Conservation (phyloP, 1,140 invertebrate species). For the Lepidurus packardi region DNA sequence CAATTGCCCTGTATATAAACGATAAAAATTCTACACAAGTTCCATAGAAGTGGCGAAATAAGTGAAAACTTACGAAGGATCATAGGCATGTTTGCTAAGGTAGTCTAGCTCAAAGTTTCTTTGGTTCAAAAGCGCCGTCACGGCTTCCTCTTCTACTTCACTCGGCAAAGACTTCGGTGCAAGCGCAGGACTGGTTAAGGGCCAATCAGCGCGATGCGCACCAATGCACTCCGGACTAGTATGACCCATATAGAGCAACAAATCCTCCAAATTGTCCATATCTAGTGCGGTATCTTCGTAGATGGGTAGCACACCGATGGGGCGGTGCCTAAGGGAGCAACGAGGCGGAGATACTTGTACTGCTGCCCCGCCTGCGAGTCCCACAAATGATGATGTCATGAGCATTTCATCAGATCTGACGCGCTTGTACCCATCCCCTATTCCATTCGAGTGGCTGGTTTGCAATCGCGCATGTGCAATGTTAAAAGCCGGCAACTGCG, state of each 20-base stretch:
- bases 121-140: constrained; percentile 74
- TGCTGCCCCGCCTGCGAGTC: constrained; percentile 35
- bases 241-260: constrained; percentile 82
- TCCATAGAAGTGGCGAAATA: background rate
- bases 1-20: constrained; percentile 45
- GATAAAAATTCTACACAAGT: background rate
- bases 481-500: background rate
- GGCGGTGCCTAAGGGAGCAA: constrained; percentile 62
- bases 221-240: constrained; percentile 81
- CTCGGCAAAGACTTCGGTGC: constrained; percentile 57
- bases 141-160: constrained; percentile 71
- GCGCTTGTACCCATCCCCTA: constrained; percentile 16
- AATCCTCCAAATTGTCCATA: constrained; percentile 86
- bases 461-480: background rate
- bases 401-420: constrained; percentile 24
- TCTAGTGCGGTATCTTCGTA: constrained; percentile 76
- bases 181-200: constrained; percentile 61
- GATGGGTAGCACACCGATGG: constrained; percentile 68
- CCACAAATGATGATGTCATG: constrained; percentile 37
- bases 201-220: constrained; percentile 56
- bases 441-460: constrained; percentile 5
- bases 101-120: constrained; percentile 69
- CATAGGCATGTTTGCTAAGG: constrained; percentile 44
- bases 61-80: constrained; percentile 37
- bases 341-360: constrained; percentile 50